Evolutionary conservation across 2,797 vertebrate genomes (phyloP).

Genomic region (Sebastes baramenuke): DNA sequence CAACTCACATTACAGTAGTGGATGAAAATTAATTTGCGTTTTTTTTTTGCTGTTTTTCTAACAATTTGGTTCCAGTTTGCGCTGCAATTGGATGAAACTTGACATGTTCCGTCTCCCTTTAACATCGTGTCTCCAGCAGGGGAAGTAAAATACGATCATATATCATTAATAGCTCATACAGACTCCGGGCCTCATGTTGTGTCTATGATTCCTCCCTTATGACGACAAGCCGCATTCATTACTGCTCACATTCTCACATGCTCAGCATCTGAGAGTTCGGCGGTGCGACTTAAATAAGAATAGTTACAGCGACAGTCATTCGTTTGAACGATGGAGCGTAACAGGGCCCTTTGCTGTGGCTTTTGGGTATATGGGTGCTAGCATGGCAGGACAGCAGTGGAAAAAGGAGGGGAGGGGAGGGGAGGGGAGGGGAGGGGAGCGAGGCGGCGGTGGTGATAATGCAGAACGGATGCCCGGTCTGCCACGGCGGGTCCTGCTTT

Average conservation of each 20-base stretch:
- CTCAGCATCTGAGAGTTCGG: constrained; percentile 5
- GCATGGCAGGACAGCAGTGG: constrained; percentile 27
- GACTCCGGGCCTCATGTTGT: constrained; percentile 26
- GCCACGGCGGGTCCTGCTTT: constrained; percentile 51
- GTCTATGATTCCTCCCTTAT: constrained; percentile 32
- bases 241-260: constrained; percentile 21
- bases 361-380: constrained; percentile 37
- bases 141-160: constrained; percentile 13
- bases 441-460: constrained; percentile 37
- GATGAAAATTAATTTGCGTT: fast-evolving
- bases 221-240: constrained; percentile 32
- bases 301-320: neutral
- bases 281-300: constrained; percentile 9
- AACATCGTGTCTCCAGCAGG: constrained; percentile 11
- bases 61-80: neutral
- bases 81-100: neutral
- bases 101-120: neutral
- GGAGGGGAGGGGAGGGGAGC: neutral
- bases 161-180: constrained; percentile 46
- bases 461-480: constrained; percentile 61
- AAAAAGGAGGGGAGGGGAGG: constrained; percentile 5
- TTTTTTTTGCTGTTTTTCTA: neutral
- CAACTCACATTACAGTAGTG: neutral
- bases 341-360: constrained; percentile 60
- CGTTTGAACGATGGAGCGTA: constrained; percentile 18